Evolutionary conservation across 2,888 invertebrate species (phyloP), one percentile per base, ranked within the genome.

Genomic region (Torymus tubicola): DNA sequence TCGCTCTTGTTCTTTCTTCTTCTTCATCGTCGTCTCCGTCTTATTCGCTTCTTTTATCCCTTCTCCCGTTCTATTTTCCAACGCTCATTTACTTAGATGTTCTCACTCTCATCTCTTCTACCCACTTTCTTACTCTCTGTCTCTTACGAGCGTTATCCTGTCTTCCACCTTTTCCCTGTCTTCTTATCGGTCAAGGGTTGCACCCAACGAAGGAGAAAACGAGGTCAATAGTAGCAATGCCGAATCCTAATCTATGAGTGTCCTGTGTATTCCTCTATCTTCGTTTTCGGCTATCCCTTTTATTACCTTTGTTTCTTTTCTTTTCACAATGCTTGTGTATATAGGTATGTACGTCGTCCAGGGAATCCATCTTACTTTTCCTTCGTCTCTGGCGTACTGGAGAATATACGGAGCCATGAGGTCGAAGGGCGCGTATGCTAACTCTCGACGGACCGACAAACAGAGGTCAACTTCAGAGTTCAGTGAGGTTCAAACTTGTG

Each of bases 401-500:
- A 8, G 5, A 8, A 42, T 42, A 42, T 42, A 42, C 42, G 8
- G 8, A 8, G 42, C 42, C 42, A 42, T 8, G 42, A 42, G 8
- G 42, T 42, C 42, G 42, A 42, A 42, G 42, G 42, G 42, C 8
- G 42, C 5, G 8, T 21, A 24, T 2, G 12, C 24, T 16, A 61
- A 61, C 61, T 61, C 24, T 61, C 24, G 24, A 61, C 24, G 24
- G 24, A 61, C 24, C 24, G 61, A 21, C 61, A 61, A 61, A 61
- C 31, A 31, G 61, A 31, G 31, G 8, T 42, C 8, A 42, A 42
- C 42, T 42, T 42, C 42, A 42, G 1, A 42, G 42, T 42, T 8
- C 42, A 1, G 42, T 1, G 8, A 1, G 42, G 42, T 5, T 42
- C 5, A 1, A 42, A 42, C 42, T 42, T 42, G 5, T 5, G 42